A percentile compares a stretch with the other conserved stretches of the same genome.
Evolutionary conservation across 2,113 vertebrate genomes (phyloP).

Genomic region (Solea senegalensis): DNA sequence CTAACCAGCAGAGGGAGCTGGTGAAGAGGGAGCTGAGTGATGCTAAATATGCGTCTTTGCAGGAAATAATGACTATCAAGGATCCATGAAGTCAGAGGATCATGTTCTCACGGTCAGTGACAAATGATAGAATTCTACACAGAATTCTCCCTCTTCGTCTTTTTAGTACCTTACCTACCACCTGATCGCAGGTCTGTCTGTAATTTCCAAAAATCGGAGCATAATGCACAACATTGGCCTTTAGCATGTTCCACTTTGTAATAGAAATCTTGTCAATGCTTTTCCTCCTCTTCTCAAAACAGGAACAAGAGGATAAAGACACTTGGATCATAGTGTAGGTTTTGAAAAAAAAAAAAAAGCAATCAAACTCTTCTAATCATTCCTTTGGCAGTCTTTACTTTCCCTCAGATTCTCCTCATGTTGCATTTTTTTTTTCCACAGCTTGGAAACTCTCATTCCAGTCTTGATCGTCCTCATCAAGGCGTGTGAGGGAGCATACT

Average conservation of each 20-base stretch:
- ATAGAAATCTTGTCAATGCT: slow-evolving; percentile 15
- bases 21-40: slow-evolving; percentile 14
- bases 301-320: slow-evolving; percentile 26
- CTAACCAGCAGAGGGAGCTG: slow-evolving; percentile 44
- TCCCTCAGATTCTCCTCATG: not conserved
- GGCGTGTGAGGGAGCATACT: slow-evolving; percentile 70
- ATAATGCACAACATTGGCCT: slow-evolving; percentile 17
- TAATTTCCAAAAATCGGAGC: slow-evolving; percentile 13
- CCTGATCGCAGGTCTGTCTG: not conserved
- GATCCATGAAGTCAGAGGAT: slow-evolving; percentile 1
- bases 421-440: not conserved
- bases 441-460: not conserved
- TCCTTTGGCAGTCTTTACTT: not conserved
- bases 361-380: not conserved
- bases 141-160: not conserved
- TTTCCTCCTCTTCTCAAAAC: slow-evolving; percentile 3
- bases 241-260: slow-evolving; percentile 31
- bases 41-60: not conserved
- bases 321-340: slow-evolving; percentile 18
- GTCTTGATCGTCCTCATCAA: slow-evolving; percentile 30
- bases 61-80: slow-evolving; percentile 2
- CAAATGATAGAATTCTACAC: not conserved
- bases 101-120: slow-evolving; percentile 4
- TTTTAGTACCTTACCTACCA: not conserved
- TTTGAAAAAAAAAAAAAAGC: not conserved